Base-by-base conservation (phyloP, 2,113 vertebrate genomes). In the Gymnorhina tibicen region DNA sequence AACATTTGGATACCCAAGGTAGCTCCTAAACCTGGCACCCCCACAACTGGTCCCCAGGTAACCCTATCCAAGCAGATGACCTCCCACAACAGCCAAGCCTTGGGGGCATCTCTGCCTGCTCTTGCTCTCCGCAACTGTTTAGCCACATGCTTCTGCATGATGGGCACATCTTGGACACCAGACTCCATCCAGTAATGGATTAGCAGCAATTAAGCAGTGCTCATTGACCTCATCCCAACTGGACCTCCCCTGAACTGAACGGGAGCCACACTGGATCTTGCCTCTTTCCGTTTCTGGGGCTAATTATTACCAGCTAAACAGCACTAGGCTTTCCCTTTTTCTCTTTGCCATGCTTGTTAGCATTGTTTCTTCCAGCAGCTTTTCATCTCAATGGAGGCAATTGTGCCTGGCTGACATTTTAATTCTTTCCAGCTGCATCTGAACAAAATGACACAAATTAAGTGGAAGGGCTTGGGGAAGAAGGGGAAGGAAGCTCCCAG, bases 401-500 rank as follows among this genome's bases (percentile, higher is more conserved):
- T 96, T 96, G 96, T 97, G 91, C 83, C 85, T 59, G 70, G 39
- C 91, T 97, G 96, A 97, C 95, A 94, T 97, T 97, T 96, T 97
- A 97, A 97, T 96, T 96, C 94, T 91, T 97, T 97, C 91, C 95
- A 97, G 96, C 96, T 96, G 96, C 91, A 95, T 93, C 67, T 68
- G 85, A 95, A 93, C 55, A 87, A 92, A 95, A 94, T 85, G 83
- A 92, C 90, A 93, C 90, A 74, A 96, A 95, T 94, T 95, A 92
- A 95, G 87, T 97, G 89, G 91, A 97, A 95, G 52, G 58, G 80
- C 77, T 91, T 87, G 47, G 77, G 46, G 74, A 93, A 53, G 46
- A 64, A 22, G 19, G 79, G 11, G 26, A 69, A 76, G 86, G 49
- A 87, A 86, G 19, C 20, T 70, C 62, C 60, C 82, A 85, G 52